Evolutionary conservation across 1,140 invertebrate species (phyloP).

Genomic region (Myzus persicae): DNA sequence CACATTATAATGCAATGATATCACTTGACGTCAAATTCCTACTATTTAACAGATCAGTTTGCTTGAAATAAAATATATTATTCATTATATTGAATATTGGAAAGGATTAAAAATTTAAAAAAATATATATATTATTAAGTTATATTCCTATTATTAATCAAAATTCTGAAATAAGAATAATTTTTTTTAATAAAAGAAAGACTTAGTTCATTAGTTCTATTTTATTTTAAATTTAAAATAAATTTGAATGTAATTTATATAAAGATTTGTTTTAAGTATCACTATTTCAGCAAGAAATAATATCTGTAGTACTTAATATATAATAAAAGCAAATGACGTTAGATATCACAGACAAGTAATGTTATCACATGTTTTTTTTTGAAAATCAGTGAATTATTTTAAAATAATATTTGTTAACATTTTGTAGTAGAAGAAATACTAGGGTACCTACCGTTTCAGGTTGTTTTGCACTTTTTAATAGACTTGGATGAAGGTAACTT

Average conservation of each 20-base stretch:
- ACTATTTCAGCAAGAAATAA: not conserved
- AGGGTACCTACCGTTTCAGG: slow-evolving; percentile 70
- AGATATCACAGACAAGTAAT: slow-evolving; percentile 44
- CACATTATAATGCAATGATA: slow-evolving; percentile 50
- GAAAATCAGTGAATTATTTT: not conserved
- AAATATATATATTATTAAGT: not conserved
- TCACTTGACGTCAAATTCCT: slow-evolving; percentile 27
- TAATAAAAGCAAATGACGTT: slow-evolving; percentile 2
- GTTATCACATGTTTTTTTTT: slow-evolving; percentile 23
- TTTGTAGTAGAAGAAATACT: slow-evolving; percentile 38
- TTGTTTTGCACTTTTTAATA: slow-evolving; percentile 67
- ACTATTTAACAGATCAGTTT: not conserved
- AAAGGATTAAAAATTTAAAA: not conserved
- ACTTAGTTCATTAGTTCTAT: not conserved
- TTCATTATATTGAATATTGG: not conserved
- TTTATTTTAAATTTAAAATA: not conserved
- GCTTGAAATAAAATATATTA: not conserved
- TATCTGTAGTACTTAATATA: not conserved
- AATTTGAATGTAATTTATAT: not conserved
- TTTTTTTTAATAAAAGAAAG: not conserved
- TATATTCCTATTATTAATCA: not conserved
- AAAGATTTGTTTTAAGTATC: not conserved
- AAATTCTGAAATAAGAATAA: not conserved
- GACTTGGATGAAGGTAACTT: slow-evolving; percentile 83
- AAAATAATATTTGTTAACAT: not conserved